Percentiles rank a stretch among this genome's conserved stretches.
These are phyloP conservation scores for Anthonomus grandis DNA, from an alignment of 1,140 invertebrate species.

Conservation along the genomic window DNA sequence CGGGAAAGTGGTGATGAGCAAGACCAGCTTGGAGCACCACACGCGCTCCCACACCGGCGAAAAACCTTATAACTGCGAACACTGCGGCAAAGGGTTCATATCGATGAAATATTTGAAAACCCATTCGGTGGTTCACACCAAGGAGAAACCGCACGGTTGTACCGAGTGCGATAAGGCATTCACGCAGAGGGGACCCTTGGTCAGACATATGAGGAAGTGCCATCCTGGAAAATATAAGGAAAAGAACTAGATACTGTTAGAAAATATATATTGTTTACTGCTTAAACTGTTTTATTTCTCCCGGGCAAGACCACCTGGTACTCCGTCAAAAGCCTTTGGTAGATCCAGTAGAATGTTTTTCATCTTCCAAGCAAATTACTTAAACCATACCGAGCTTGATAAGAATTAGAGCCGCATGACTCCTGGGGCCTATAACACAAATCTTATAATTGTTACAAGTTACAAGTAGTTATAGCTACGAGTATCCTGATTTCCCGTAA, in stretches of 20 bases:
- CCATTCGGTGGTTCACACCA: conserved; percentile 48
- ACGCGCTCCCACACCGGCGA: conserved; percentile 53
- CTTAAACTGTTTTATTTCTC: background rate
- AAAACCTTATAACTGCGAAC: conserved; percentile 52
- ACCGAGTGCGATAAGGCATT: conserved; percentile 50
- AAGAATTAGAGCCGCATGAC: too few species aligned
- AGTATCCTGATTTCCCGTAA: too few species aligned
- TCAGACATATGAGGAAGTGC: conserved; percentile 6
- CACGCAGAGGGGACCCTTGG: conserved; percentile 13
- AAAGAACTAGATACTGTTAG: background rate
- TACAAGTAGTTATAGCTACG: too few species aligned
- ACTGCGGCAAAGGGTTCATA: conserved; percentile 62
- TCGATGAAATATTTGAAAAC: conserved; percentile 63
- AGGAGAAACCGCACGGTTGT: conserved; percentile 50
- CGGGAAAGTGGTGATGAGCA: conserved; percentile 50
- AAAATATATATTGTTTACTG: background rate
- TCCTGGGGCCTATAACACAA: too few species aligned
- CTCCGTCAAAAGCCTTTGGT: background rate
- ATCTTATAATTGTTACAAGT: too few species aligned
- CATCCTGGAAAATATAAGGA: conserved; percentile 17
- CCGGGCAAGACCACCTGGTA: background rate
- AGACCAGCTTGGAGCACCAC: conserved; percentile 49
- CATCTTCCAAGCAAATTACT: background rate
- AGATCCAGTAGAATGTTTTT: background rate
- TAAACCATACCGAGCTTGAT: too few species aligned